phyloP scores from a whole-genome alignment of 2,113 vertebrate genomes.

The Oryzias celebensis region DNA sequence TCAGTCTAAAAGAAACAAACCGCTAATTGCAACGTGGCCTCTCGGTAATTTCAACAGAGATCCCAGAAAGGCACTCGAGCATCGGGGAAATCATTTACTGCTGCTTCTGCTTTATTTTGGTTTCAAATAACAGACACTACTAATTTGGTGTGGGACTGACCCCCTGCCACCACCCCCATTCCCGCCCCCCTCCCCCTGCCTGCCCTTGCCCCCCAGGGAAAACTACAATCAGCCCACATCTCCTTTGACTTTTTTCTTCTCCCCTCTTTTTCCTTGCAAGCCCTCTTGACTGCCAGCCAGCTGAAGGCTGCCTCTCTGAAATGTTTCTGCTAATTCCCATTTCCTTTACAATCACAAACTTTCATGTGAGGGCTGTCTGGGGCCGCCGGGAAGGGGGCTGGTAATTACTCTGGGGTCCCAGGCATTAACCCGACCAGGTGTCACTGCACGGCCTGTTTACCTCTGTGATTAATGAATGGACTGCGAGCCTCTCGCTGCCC shows the following conservation, averaged over 20 bases:
- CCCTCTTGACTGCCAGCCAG: conserved; percentile 72
- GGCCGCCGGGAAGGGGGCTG: conserved; percentile 63
- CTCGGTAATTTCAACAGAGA: conserved; percentile 76
- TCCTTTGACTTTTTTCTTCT: conserved; percentile 56
- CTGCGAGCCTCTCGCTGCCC: conserved; percentile 78
- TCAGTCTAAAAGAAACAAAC: conserved; percentile 84
- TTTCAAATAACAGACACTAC: conserved; percentile 90
- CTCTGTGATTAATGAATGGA: conserved; percentile 90
- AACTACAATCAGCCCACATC: conserved; percentile 86
- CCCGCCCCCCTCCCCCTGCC: conserved; percentile 39
- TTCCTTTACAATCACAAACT: conserved; percentile 93
- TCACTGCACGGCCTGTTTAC: conserved; percentile 86
- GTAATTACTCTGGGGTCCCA: conserved; percentile 87
- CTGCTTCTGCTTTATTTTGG: conserved; percentile 88
- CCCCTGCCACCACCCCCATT: conserved; percentile 70
- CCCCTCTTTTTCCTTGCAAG: background rate
- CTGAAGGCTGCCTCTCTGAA: conserved; percentile 79
- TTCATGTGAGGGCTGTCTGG: conserved; percentile 83
- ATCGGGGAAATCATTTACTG: conserved; percentile 82
- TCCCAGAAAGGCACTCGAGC: conserved; percentile 74
- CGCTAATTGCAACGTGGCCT: conserved; percentile 83
- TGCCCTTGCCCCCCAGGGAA: conserved; percentile 70
- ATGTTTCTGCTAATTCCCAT: conserved; percentile 94
- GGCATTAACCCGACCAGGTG: conserved; percentile 92
- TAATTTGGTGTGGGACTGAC: conserved; percentile 89